Evolutionary conservation across 2,113 vertebrate species (phyloP), one percentile per base, ranked within the genome.

Genomic region (Monarcha castaneiventris): DNA sequence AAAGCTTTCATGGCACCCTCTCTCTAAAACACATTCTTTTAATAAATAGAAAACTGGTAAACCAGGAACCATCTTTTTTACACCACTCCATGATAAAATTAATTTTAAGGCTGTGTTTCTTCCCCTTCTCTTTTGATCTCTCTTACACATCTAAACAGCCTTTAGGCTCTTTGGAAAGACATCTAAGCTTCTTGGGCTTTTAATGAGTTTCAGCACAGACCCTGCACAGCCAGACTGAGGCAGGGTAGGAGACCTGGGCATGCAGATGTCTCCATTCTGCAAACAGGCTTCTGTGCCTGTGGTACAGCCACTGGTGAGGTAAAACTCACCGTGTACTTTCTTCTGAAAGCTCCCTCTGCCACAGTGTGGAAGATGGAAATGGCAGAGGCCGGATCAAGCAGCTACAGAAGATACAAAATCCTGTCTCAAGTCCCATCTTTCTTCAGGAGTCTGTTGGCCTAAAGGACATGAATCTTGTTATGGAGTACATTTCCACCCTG

Each of bases 341-440:
- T 56, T 55, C 48, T 23, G 26, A 86, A 59, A 48, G 9, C 44
- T 72, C 35, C 4, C 1, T n/a, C 37, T 82, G 54, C 69, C 4
- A 4, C 33, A 27, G 11, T 1, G 52, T 54, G 49, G 49, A 56
- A 75, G 30, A 46, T 29, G 16, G 19, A 82, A n/a, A 58, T 8
- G 2, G 1, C 46, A 71, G 51, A 58, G 51, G 37, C 25, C 0
- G 0, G 27, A 51, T 78, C 23, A 37, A 63, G 30, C 17, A 35
- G n/a, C 55, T 33, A 39, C 27, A 49, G 17, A 80, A 76, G 39
- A 62, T n/a, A 59, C 0, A 2, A 77, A 48, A 71, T 68, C 35
- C 44, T 23, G 17, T 46, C 84, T 62, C 25, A 25, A 63, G 29
- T 30, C 11, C 27, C 56, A 37, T 18, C 11, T 46, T 66, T 74